phyloP scores from a whole-genome alignment of 2,113 vertebrate species.

The Podiceps cristatus region DNA sequence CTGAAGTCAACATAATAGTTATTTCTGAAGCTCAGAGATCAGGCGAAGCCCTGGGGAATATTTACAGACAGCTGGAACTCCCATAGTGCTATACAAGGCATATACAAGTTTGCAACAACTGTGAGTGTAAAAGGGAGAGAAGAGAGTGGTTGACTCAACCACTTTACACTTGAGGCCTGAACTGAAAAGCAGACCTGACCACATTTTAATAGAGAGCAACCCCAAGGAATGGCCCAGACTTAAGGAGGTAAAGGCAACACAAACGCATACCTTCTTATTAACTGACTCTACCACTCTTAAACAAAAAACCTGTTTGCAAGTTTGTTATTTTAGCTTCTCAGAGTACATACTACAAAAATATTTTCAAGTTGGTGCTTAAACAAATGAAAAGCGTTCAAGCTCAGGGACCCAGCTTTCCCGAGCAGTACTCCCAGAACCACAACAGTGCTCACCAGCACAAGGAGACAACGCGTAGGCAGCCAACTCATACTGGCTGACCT shows the following conservation, averaged over 20 bases:
- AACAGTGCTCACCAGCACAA: neutral
- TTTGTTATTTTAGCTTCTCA: neutral
- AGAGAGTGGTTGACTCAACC: neutral
- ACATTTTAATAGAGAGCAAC: rapidly evolving
- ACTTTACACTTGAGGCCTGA: neutral
- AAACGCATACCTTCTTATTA: neutral
- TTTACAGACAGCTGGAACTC: neutral
- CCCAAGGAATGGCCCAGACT: neutral
- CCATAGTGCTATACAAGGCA: neutral
- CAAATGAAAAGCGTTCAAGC: neutral
- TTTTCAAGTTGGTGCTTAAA: neutral
- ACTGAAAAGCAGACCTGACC: neutral
- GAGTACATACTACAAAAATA: neutral
- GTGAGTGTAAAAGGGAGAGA: neutral
- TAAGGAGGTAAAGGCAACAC: neutral
- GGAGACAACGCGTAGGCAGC: neutral
- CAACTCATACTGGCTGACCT: neutral
- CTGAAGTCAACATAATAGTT: neutral
- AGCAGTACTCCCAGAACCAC: neutral
- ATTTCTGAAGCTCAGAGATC: neutral
- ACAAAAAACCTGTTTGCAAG: neutral
- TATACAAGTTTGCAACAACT: neutral
- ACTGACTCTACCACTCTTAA: neutral
- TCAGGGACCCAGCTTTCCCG: neutral
- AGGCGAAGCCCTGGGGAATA: neutral